phyloP scores from a whole-genome alignment of 1,140 invertebrate species.

The Drosophila repleta region DNA sequence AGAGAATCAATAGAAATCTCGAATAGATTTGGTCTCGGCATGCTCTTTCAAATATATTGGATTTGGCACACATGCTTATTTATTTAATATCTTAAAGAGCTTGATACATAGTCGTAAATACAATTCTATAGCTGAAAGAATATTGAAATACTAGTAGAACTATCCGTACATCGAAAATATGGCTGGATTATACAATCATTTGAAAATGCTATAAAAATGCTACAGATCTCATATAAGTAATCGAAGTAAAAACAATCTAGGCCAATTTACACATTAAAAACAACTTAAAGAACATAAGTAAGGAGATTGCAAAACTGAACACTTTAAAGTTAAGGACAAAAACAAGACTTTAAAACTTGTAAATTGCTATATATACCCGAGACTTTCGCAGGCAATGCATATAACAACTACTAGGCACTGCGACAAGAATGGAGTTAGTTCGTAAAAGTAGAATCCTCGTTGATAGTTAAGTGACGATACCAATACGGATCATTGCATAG shows the following conservation, averaged over 20 bases:
- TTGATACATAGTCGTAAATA: constrained; percentile 29
- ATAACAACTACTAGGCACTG: background rate
- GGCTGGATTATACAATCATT: constrained; percentile 8
- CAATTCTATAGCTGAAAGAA: constrained; percentile 17
- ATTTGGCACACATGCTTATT: constrained; percentile 51
- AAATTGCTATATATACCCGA: background rate
- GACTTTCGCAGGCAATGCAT: background rate
- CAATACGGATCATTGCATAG: constrained; percentile 3
- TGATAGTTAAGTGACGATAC: constrained; percentile 4
- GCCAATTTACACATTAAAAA: constrained; percentile 15
- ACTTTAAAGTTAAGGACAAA: constrained; percentile 2
- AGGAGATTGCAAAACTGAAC: constrained; percentile 4
- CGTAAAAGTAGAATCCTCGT: background rate
- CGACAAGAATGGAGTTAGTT: background rate
- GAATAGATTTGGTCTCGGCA: constrained; percentile 12
- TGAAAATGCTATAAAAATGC: constrained; percentile 13
- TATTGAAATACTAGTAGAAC: constrained; percentile 16
- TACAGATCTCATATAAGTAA: background rate
- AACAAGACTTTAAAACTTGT: constrained; percentile 12
- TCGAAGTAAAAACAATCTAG: constrained; percentile 1
- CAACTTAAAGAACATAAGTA: constrained; percentile 9
- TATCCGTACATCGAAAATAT: constrained; percentile 11
- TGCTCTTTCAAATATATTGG: constrained; percentile 26
- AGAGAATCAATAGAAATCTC: background rate
- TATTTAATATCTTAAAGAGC: constrained; percentile 41